Conservation (phyloP, 2,888 invertebrate genomes). For the Lasioglossum oenotherae region DNA sequence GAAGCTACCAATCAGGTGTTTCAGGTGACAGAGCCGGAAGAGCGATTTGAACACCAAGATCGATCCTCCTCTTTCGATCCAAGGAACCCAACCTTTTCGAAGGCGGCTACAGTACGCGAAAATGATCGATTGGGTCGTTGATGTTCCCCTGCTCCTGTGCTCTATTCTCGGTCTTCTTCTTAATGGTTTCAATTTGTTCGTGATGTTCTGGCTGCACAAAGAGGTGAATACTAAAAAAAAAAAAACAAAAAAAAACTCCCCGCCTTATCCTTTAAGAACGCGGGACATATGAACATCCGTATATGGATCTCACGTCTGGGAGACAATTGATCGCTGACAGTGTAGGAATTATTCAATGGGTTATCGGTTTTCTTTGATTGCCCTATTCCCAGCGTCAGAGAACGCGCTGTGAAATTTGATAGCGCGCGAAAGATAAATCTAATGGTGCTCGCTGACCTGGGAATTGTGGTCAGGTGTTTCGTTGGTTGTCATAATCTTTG, state of each 20-base stretch:
- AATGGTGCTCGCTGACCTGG: no score
- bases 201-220: slow-evolving; percentile 88
- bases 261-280: not conserved
- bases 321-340: slow-evolving; percentile 39
- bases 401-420: slow-evolving; percentile 22
- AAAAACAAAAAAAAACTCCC: no score
- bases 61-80: not conserved
- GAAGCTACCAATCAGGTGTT: no score
- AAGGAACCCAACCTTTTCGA: slow-evolving; percentile 40
- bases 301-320: not conserved
- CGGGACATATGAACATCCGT: not conserved
- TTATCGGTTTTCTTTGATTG: slow-evolving; percentile 33
- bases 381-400: slow-evolving; percentile 16
- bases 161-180: slow-evolving; percentile 90
- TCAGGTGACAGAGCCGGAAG: slow-evolving; percentile 18
- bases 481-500: no score
- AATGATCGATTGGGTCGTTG: slow-evolving; percentile 88
- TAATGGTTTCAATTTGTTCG: slow-evolving; percentile 90
- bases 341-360: slow-evolving; percentile 46
- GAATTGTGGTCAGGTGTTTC: no score
- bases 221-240: slow-evolving; percentile 71
- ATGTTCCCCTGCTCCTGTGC: slow-evolving; percentile 89
- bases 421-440: not conserved
- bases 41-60: slow-evolving; percentile 35
- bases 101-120: slow-evolving; percentile 50